Base-by-base conservation (phyloP, 2,797 vertebrate genomes). In the Platyrinchus mystaceus region DNA sequence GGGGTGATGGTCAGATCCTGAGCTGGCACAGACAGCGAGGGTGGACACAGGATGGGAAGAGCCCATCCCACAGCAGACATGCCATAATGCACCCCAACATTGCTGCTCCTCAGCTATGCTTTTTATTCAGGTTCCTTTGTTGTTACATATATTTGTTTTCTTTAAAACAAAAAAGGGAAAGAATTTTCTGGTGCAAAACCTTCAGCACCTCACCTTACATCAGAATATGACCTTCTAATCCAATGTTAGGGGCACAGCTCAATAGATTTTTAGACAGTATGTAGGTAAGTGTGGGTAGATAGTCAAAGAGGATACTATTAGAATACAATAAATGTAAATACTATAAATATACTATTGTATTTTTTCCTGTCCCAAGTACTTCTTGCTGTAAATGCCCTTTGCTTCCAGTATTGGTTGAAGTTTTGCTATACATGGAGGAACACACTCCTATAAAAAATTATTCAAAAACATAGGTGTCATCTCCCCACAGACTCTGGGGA, bases 51-150 rank as follows among this genome's bases (percentile, higher is more conserved):
- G 14, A 68, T 39, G 14, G 14, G 36, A 87, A 17, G 4, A 78
- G 23, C 16, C 39, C 47, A 24, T 10, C 3, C 2, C 47, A 87
- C 36, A 80, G 43, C 18, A 50, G 24, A 39, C 12, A 9, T 3
- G 22, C 23, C 34, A 47, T 7, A 41, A 18, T 0, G 2, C 14
- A 62, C 14, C 16, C 23, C 49, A 76, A 3, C 11, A 21, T 0
- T 32, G 16, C 36, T 26, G 18, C 5, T 73, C 32, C 14, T 73
- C 39, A 70, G 36, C 28, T 43, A 17, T 2, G 11, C 18, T 77
- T 76, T 37, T 46, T 8, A 8, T 75, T 58, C 10, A 21, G 4
- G 9, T 62, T 62, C 75, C 0, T 44, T 39, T 43, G 3, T 20
- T 34, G 2, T 41, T 50, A 8, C 4, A 2, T 9, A 56, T 1